Evolutionary conservation across 53 echinoderm and acorn worm genomes (phyloP).

Genomic region (Stichopus horrens): DNA sequence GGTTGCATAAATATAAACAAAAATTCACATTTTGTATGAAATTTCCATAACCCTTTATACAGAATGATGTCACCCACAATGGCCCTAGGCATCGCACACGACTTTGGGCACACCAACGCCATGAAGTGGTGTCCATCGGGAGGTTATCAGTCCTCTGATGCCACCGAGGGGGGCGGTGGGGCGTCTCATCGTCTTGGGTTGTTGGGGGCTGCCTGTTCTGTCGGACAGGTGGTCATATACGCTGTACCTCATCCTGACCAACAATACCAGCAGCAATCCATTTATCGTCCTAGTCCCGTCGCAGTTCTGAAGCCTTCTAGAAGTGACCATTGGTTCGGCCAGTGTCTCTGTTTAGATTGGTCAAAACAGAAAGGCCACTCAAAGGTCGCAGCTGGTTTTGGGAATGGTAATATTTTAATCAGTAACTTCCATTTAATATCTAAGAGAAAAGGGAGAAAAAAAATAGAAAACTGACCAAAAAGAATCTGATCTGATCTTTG

Average conservation of each 20-base stretch:
- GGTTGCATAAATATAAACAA: no score
- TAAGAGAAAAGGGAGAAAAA: no score
- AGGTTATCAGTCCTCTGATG: conserved; percentile 2
- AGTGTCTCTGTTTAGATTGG: conserved; percentile 53
- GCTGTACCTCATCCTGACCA: conserved; percentile 46
- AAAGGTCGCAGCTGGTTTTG: conserved; percentile 44
- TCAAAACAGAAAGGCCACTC: conserved; percentile 44
- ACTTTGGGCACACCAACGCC: conserved; percentile 18
- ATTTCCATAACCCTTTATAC: background rate
- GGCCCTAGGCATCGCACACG: conserved; percentile 29
- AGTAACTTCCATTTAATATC: no score
- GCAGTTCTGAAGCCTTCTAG: background rate
- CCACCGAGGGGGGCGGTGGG: background rate
- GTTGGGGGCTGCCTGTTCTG: conserved; percentile 41
- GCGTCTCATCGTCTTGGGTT: conserved; percentile 40
- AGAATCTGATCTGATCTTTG: no score
- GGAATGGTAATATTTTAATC: conserved; percentile 24
- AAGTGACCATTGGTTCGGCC: conserved; percentile 35
- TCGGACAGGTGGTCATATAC: conserved; percentile 23
- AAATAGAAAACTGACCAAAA: no score
- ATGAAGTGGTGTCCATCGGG: conserved; percentile 57
- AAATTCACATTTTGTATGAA: background rate
- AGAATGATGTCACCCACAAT: background rate
- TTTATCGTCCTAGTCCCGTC: conserved; percentile 27
- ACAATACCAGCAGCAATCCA: background rate